Evolutionary conservation across 2,113 vertebrate species (phyloP), one percentile per base, ranked within the genome.

Genomic region (Clarias gariepinus): DNA sequence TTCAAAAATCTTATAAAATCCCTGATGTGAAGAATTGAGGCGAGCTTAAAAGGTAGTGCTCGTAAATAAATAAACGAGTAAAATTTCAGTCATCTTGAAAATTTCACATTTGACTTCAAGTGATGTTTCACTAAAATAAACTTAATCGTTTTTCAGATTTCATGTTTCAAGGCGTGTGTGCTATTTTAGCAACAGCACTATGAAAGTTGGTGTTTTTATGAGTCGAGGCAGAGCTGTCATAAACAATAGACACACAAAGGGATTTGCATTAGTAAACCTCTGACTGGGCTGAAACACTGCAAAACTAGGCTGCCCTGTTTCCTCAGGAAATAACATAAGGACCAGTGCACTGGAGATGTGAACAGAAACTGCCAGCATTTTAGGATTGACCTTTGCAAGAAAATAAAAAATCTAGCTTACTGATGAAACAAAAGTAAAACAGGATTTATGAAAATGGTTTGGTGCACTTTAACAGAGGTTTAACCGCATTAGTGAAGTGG

Each of bases 211-310:
- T 28, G 47, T 36, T 68, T 19, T 2, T 61, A 23, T 58, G 19
- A 58, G 28, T 84, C 73, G 4, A 60, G 23, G 15, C 55, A 84
- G 53, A 84, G 61, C 57, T 47, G 83, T 84, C 83, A 83, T 21
- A 66, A n/a, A 73, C 11, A 58, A 69, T 83, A 83, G 55, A 58
- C 28, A 57, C 28, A 57, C 19, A 57, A 69, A 84, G 4, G 3
- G 71, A 74, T 74, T 41, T 47, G 71, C 36, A 74, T 41, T 74
- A 74, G 10, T 74, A 25, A 74, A 23, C 71, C 36, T 41, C 36
- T 74, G 21, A 23, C 71, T 74, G 21, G 21, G 71, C 19, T 74
- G 71, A 11, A 74, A 41, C 36, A 12, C 36, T 73, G 71, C 21
- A 21, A 41, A 73, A 41, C 69, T 47, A 21, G 10, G 36, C 36